Evolutionary conservation across 1,140 invertebrate species (phyloP), one percentile per base, ranked within the genome.

Genomic region (Lepidostoma basale): DNA sequence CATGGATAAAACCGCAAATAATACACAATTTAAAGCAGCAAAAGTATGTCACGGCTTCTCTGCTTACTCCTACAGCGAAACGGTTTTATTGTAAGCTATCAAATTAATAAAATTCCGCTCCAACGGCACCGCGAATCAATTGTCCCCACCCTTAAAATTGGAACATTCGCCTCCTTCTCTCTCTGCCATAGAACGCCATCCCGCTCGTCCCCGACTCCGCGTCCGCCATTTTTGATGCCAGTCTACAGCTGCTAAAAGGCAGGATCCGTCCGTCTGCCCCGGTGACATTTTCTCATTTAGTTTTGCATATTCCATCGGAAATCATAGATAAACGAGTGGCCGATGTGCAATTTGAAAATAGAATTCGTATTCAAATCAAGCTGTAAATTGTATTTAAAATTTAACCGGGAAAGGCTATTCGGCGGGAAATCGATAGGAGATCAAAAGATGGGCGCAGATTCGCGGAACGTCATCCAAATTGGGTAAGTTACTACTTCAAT

Each of bases 221-320:
- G 6, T 30, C 52, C 65, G 56, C 62, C 62, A 65, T 65, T 40
- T 65, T 65, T 65, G 62, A 65, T 65, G 62, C 62, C 25, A 65
- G 44, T 65, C 16, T 54, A 40, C 62, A 65, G 62, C 59, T 62
- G 59, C 59, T 62, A 14, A 49, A 36, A 49, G 8, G 8, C 45
- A 23, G 33, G 18, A 56, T 30, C 28, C 52, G n/a, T 22, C n/a
- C 64, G 52, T 33, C 52, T 28, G 52, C 54, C 33, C 25, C 52
- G 28, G 28, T 56, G 52, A 56, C 52, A 56, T 56, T 56, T 56
- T 49, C 45, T 49, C 45, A 36, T 49, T 23, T 5, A 22, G 23
- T n/a, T 49, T 23, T 20, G n/a, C 8, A 49, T 49, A 18, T 14
- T 23, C 14, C n/a, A 49, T 23, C 45, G 33, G 5, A 36, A 36